Evolutionary conservation across 2,888 invertebrate species (phyloP), one percentile per base, ranked within the genome.

Genomic region (Drosophila barbarae): DNA sequence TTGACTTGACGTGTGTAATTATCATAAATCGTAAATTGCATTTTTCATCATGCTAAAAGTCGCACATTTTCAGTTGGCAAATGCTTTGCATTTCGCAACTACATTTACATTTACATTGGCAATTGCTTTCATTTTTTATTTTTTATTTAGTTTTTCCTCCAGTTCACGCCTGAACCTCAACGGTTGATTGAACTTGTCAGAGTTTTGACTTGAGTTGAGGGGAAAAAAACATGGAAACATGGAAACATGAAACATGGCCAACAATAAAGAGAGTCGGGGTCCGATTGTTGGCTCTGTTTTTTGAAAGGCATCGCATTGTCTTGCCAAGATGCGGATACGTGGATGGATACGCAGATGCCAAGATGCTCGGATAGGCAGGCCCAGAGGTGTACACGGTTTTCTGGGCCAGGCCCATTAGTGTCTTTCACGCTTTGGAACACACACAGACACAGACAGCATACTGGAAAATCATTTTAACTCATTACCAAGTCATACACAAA

Each of bases 141-240:
- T 57, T 21, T 46, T 42, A 23, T 15, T 30, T 42, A 46, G 59
- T 36, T 38, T 49, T 55, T 72, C 53, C 66, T 71, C 47, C 53
- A 77, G 70, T 82, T 82, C 73, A 79, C 84, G 79, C 84, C 83
- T 84, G 68, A 82, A 76, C 71, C 78, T 69, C 79, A 75, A 76
- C 69, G 83, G 79, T 80, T 80, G 79, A 80, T 80, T 80, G 79
- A 80, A 80, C 79, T 84, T 84, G 72, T 74, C 74, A 63, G 72
- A 77, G 76, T 61, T 54, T 69, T 63, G 61, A 69, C 55, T 67
- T 67, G 64, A 59, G 61, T 57, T 66, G 55, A 51, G 41, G 52
- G 67, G 47, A 58, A 55, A 42, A 66, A 71, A 55, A 52, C 35
- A 55, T 50, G 64, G 21, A 55, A 53, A 57, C 38, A 42, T 61